These are phyloP conservation scores for Gnathonemus echidnorhynchus DNA, from an alignment of 2,113 vertebrate genomes.

Conservation along the genomic window DNA sequence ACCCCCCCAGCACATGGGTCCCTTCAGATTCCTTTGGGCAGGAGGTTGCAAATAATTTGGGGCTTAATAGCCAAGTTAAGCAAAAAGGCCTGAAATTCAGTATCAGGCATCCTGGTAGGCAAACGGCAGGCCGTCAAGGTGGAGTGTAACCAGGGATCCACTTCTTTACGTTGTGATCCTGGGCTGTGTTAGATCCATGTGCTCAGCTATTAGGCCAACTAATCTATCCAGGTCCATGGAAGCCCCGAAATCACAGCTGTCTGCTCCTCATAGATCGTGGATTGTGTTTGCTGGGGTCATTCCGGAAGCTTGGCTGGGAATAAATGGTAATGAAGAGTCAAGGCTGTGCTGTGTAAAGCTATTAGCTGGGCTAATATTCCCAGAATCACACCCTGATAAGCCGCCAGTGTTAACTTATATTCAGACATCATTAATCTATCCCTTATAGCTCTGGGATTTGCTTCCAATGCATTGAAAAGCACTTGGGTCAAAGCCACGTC, in stretches of 20 bases:
- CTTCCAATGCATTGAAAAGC: background rate
- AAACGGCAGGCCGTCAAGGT: background rate
- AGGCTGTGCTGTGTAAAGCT: background rate
- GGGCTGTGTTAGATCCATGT: background rate
- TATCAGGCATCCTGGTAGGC: background rate
- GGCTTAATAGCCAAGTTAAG: background rate
- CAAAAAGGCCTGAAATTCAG: background rate
- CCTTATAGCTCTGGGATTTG: background rate
- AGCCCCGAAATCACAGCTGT: background rate
- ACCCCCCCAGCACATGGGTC: background rate
- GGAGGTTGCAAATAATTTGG: background rate
- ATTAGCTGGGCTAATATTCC: background rate
- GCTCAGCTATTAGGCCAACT: background rate
- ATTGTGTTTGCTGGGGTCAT: background rate
- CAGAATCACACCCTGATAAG: background rate
- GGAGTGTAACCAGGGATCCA: background rate
- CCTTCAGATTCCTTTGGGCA: background rate
- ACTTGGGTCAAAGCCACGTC: background rate
- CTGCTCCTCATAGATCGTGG: background rate
- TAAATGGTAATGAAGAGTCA: background rate
- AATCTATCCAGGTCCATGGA: background rate
- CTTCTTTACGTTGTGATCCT: background rate
- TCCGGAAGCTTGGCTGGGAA: background rate
- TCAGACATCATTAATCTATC: background rate
- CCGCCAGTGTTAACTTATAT: background rate